Evolutionary conservation across 2,888 invertebrate genomes (phyloP), one percentile per base, ranked within the genome.

Genomic region (Drosophila testacea): DNA sequence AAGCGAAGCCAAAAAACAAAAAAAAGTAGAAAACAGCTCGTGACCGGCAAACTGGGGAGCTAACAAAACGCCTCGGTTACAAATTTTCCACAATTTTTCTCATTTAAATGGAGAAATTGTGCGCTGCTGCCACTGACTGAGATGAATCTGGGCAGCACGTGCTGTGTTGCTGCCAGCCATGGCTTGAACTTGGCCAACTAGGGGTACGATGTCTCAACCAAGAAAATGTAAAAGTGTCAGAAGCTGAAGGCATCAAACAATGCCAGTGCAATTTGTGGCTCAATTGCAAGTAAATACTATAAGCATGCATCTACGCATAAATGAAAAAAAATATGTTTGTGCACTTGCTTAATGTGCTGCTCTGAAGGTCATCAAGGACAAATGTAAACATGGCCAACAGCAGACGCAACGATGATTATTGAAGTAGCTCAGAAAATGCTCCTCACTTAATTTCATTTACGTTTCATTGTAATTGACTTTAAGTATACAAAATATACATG

Each of bases 81-180:
- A 88, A 85, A 88, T 85, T 83, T 79, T 75, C 32, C 74, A 81
- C 83, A 80, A 88, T 87, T 81, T 85, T 80, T 80, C 73, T 67
- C 84, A 87, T 84, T 84, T 84, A 84, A 87, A 84, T 84, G 81
- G 81, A 83, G 72, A 83, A 83, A 83, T 86, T 81, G 86, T 78
- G 51, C 68, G 67, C 71, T 80, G 75, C 81, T 81, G 83, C 69
- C 62, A 67, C 81, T 83, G 83, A 83, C 83, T 83, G 72, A 83
- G 83, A 83, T 83, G 83, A 83, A 83, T 83, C 83, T 83, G 86
- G 79, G 75, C 81, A 83, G 81, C 81, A 83, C 83, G 83, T 83
- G 83, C 79, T 66, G 39, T 54, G 63, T 64, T 46, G 60, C 48
- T 63, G 69, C 72, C 69, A 80, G 77, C 62, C 60, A 39, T 57